Percentiles rank a stretch among this genome's conserved stretches.
phyloP scores from a whole-genome alignment of 2,113 vertebrate species.

The Lamprotornis superbus region DNA sequence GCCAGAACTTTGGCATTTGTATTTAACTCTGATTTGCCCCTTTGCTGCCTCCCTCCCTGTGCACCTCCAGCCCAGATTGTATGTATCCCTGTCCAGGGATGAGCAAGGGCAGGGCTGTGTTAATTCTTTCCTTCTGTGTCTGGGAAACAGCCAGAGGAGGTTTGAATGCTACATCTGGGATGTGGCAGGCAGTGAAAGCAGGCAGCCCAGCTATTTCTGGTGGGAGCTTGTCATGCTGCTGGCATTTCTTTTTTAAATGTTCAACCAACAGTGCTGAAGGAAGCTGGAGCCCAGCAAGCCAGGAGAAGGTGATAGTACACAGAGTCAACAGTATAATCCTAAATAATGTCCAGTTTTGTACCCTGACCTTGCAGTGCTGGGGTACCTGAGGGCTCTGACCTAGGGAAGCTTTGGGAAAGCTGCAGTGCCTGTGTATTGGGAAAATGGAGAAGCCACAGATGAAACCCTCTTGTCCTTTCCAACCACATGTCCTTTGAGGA shows the following conservation, averaged over 20 bases:
- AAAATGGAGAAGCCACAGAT: not conserved
- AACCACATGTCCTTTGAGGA: not conserved
- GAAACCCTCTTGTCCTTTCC: not conserved
- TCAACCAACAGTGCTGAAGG: not conserved
- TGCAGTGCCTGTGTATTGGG: not conserved
- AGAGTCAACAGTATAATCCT: not conserved
- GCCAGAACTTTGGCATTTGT: not conserved
- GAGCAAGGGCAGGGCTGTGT: not conserved
- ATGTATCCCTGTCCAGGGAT: accelerated
- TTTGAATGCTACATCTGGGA: not conserved
- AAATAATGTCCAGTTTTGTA: not conserved
- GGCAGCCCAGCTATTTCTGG: not conserved
- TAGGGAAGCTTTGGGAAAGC: not conserved
- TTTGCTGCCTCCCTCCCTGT: not conserved
- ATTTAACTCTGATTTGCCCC: not conserved
- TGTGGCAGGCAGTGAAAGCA: not conserved
- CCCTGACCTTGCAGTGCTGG: accelerated
- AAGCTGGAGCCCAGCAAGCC: not conserved
- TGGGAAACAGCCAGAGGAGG: not conserved
- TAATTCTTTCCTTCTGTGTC: not conserved
- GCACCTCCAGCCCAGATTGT: not conserved
- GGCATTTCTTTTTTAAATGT: not conserved
- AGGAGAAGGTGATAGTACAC: not conserved
- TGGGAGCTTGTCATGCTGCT: not conserved
- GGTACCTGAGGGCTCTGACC: not conserved